Percentiles rank a stretch among this genome's conserved stretches.
These are phyloP conservation scores for Cheilinus undulatus DNA, from an alignment of 2,113 vertebrate species.

Conservation along the genomic window DNA sequence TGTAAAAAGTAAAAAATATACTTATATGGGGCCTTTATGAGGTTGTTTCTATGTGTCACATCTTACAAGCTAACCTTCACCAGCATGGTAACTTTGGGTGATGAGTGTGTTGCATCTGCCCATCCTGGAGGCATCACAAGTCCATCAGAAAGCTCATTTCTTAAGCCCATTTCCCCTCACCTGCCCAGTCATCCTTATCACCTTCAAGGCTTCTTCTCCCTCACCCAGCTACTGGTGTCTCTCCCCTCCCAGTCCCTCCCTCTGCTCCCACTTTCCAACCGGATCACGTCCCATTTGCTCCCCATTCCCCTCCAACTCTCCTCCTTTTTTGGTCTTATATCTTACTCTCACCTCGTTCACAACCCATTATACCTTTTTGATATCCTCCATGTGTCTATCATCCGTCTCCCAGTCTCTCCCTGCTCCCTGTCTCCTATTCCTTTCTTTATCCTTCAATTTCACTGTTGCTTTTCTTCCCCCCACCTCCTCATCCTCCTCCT, in stretches of 20 bases:
- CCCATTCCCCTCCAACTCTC: conserved; percentile 22
- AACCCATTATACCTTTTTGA: conserved; percentile 53
- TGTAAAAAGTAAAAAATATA: no score
- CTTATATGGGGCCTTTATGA: no score
- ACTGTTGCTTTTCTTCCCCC: conserved; percentile 34
- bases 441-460: conserved; percentile 66
- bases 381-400: conserved; percentile 53
- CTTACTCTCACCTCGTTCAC: conserved; percentile 28
- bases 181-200: conserved; percentile 21
- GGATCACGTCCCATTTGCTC: conserved; percentile 40
- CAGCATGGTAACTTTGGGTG: not conserved
- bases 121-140: not conserved
- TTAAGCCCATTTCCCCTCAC: conserved; percentile 12
- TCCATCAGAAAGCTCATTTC: conserved; percentile 48
- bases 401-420: conserved; percentile 41
- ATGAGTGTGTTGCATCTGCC: conserved; percentile 14
- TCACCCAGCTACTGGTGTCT: conserved; percentile 12
- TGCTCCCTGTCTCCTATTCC: conserved; percentile 47
- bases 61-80: not conserved
- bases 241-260: not conserved
- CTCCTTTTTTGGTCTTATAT: conserved; percentile 51
- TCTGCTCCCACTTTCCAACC: conserved; percentile 32
- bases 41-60: not conserved
- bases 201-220: conserved; percentile 35
- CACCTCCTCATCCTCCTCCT: conserved; percentile 30